phyloP scores from a whole-genome alignment of 1,140 invertebrate species.

The Aradophagus sp. region DNA sequence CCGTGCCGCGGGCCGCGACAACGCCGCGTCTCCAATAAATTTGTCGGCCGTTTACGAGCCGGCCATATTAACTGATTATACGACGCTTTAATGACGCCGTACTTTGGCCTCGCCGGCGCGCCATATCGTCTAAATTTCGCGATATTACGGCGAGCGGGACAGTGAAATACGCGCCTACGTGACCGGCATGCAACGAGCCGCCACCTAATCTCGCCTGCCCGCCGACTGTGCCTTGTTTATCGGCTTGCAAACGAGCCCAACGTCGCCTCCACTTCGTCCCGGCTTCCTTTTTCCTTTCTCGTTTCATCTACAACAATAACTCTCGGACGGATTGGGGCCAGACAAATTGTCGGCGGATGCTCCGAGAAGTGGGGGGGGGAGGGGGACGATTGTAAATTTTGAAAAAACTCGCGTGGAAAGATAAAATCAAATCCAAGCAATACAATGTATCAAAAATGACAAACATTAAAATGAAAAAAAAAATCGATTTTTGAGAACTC shows the following conservation, averaged over 20 bases:
- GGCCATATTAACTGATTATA: constrained; percentile 58
- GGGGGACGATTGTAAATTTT: too few species aligned
- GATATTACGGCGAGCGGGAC: constrained; percentile 41
- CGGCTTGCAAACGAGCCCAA: background rate
- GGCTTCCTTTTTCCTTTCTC: too few species aligned
- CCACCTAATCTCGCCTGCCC: constrained; percentile 26
- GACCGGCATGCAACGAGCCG: constrained; percentile 46
- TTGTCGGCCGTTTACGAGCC: constrained; percentile 46
- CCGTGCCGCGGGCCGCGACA: constrained; percentile 10
- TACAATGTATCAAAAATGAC: too few species aligned
- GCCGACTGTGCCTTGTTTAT: constrained; percentile 32
- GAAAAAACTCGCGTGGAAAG: too few species aligned
- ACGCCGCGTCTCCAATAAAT: constrained; percentile 55
- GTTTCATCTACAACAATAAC: too few species aligned
- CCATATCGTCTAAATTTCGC: constrained; percentile 49
- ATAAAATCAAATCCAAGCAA: too few species aligned
- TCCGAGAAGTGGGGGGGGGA: too few species aligned
- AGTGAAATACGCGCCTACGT: constrained; percentile 51
- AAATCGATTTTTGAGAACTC: too few species aligned
- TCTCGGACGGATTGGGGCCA: too few species aligned
- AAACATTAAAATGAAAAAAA: too few species aligned
- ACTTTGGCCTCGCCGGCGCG: constrained; percentile 34
- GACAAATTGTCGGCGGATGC: too few species aligned
- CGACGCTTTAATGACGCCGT: constrained; percentile 53
- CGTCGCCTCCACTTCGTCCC: background rate